A percentile compares a stretch with the other conserved stretches of the same genome.
Evolutionary conservation across 2,797 vertebrate species (phyloP).

Genomic region (Urophycis tenuis): DNA sequence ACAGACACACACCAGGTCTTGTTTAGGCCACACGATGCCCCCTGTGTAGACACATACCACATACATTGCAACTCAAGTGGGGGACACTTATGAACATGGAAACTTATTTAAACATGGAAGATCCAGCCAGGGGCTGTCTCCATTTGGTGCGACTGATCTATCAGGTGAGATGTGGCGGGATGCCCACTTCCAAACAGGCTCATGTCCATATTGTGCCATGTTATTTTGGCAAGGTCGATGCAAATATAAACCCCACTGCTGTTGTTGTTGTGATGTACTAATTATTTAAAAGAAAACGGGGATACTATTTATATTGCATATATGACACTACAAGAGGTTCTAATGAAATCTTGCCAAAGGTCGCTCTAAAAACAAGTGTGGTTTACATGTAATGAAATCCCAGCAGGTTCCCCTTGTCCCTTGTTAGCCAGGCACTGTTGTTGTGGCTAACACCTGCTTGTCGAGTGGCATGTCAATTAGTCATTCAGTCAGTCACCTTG

Average conservation of each 20-base stretch:
- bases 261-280: no score
- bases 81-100: conserved; percentile 49
- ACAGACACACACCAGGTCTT: conserved; percentile 41
- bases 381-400: conserved; percentile 53
- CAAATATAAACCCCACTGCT: not conserved
- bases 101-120: conserved; percentile 54
- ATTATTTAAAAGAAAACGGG: not conserved
- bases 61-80: conserved; percentile 47
- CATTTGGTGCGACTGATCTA: conserved; percentile 39
- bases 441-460: conserved; percentile 41
- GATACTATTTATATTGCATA: not conserved
- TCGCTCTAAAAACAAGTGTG: not conserved
- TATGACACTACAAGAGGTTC: conserved; percentile 7
- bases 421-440: conserved; percentile 56
- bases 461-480: conserved; percentile 46
- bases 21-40: conserved; percentile 51
- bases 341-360: not conserved
- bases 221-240: not conserved
- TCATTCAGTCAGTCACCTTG: conserved; percentile 54
- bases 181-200: conserved; percentile 28
- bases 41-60: conserved; percentile 48
- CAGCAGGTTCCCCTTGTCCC: conserved; percentile 17
- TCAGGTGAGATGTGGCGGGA: conserved; percentile 39
- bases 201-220: not conserved
- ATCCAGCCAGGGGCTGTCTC: conserved; percentile 56